Conservation (phyloP, 2,113 vertebrate species). For the Catharus minimus region DNA sequence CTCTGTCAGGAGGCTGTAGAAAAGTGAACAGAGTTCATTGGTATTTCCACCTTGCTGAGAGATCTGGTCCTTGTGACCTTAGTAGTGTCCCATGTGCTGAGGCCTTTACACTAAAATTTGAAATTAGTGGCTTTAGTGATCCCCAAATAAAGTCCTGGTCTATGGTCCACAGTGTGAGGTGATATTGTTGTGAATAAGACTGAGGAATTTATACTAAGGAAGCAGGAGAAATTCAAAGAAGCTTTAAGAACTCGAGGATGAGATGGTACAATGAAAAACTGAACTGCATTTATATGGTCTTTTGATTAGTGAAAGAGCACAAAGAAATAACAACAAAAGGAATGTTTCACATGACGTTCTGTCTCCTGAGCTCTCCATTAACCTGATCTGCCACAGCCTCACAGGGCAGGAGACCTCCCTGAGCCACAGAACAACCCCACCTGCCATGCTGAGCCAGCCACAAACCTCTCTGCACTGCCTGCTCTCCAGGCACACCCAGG, state of each 20-base stretch:
- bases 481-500: not conserved
- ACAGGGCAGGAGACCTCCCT: not conserved
- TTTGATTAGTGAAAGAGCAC: not conserved
- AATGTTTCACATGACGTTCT: not conserved
- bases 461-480: not conserved
- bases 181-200: not conserved
- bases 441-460: fast-evolving
- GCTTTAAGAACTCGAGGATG: not conserved
- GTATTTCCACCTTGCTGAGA: not conserved
- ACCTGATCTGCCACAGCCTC: not conserved
- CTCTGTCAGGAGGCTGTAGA: not conserved
- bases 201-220: not conserved
- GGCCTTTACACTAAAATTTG: not conserved
- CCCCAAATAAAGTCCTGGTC: not conserved
- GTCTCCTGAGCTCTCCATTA: not conserved
- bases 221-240: not conserved
- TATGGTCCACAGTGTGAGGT: not conserved
- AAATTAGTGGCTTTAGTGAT: not conserved
- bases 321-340: not conserved
- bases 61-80: not conserved
- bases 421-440: not conserved
- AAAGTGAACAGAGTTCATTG: not conserved
- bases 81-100: not conserved
- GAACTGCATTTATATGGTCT: not conserved
- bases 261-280: not conserved